phyloP scores from a whole-genome alignment of 2,888 invertebrate genomes.

The Diaphora mendica region DNA sequence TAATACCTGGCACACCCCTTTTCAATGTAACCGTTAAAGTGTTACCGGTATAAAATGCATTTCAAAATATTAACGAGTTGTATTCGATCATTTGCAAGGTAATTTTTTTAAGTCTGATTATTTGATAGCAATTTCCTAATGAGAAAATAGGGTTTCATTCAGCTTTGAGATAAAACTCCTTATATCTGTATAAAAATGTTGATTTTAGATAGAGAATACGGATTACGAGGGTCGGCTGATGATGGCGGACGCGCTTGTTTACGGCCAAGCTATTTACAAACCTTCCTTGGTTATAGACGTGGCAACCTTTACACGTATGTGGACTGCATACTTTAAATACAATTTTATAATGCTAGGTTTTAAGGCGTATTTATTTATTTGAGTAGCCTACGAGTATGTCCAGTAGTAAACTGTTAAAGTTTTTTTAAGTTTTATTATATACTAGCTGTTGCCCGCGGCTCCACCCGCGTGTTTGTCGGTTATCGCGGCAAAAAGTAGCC shows the following conservation, averaged over 20 bases:
- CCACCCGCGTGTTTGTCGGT: no score
- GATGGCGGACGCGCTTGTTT: slow-evolving; percentile 93
- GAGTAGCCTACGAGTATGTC: no score
- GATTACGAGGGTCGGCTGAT: slow-evolving; percentile 93
- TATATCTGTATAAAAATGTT: neutral
- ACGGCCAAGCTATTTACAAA: slow-evolving; percentile 87
- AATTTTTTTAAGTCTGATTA: neutral
- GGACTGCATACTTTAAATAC: neutral
- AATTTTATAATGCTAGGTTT: neutral
- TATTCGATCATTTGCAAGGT: neutral
- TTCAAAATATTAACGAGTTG: no score
- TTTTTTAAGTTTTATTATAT: no score
- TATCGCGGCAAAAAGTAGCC: no score
- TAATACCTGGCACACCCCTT: no score
- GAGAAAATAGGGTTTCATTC: neutral
- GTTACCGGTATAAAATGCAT: no score
- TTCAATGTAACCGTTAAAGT: no score
- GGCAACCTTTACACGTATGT: slow-evolving; percentile 88
- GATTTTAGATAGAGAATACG: slow-evolving; percentile 88
- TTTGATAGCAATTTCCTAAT: neutral
- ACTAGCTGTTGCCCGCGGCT: no score
- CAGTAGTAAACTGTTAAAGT: no score
- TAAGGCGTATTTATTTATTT: neutral
- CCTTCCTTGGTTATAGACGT: slow-evolving; percentile 89
- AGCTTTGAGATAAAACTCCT: neutral